A percentile compares a stretch with the other conserved stretches of the same genome.
Evolutionary conservation across 1,140 invertebrate species (phyloP).

Genomic region (Bacillus rossius): DNA sequence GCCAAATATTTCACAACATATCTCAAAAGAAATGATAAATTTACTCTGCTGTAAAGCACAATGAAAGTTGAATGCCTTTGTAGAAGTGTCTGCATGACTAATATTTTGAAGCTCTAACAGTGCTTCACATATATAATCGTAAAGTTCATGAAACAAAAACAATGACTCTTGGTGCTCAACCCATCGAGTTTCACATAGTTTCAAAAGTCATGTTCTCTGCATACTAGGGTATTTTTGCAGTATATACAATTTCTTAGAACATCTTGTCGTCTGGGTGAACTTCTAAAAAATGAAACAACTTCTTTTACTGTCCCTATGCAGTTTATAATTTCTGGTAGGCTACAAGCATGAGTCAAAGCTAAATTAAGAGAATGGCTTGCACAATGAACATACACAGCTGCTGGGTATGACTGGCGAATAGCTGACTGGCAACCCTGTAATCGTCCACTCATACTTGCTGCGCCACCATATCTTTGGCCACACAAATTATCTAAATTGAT

Average conservation of each 20-base stretch:
- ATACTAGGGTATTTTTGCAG: slow-evolving; percentile 3
- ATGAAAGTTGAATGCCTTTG: slow-evolving; percentile 7
- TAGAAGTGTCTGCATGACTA: slow-evolving; percentile 3
- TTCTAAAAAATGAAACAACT: slow-evolving; percentile 10
- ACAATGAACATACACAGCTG: slow-evolving; percentile 12
- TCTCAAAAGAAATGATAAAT: slow-evolving; percentile 11
- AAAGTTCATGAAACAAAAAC: slow-evolving; percentile 11
- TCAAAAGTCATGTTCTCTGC: slow-evolving; percentile 11
- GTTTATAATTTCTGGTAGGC: slow-evolving; percentile 14
- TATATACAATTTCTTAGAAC: slow-evolving; percentile 6
- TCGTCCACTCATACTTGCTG: slow-evolving; percentile 29
- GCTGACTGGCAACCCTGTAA: slow-evolving; percentile 15
- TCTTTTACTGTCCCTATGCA: slow-evolving; percentile 15
- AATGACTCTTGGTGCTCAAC: slow-evolving; percentile 14
- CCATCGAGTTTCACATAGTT: slow-evolving; percentile 19
- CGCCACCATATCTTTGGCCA: slow-evolving; percentile 33
- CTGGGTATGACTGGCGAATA: slow-evolving; percentile 4
- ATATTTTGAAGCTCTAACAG: slow-evolving; percentile 11
- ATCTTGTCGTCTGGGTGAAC: slow-evolving; percentile 9
- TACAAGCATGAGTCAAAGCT: slow-evolving; percentile 13
- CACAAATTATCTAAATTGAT: slow-evolving; percentile 26
- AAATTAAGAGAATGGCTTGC: slow-evolving; percentile 15
- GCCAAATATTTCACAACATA: slow-evolving; percentile 4
- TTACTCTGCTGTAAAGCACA: slow-evolving; percentile 2
- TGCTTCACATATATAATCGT: slow-evolving; percentile 6